Percentiles rank a stretch among this genome's conserved stretches.
These are phyloP conservation scores for Picus viridis DNA, from an alignment of 2,797 vertebrate genomes.

Conservation along the genomic window DNA sequence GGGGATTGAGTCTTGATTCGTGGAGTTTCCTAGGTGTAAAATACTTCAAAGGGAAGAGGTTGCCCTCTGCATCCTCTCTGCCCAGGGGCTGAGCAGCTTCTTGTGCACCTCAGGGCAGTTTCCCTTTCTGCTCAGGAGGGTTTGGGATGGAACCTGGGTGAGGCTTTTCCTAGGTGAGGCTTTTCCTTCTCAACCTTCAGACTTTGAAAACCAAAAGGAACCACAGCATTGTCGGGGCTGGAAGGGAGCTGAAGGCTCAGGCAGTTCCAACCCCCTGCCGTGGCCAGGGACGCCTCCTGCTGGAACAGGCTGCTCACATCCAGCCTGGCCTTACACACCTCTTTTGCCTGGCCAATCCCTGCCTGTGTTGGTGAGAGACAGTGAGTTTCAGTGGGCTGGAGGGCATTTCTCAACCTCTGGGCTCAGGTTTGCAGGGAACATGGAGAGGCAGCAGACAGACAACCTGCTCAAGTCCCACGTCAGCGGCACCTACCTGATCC, in stretches of 20 bases:
- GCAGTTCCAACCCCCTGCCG: too few species aligned
- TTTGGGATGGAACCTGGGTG: background rate
- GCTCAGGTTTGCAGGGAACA: conserved; percentile 94
- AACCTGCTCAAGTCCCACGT: conserved; percentile 92
- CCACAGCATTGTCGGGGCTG: too few species aligned
- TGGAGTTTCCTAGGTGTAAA: background rate
- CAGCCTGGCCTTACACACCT: too few species aligned
- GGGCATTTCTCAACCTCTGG: background rate
- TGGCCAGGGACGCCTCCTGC: too few species aligned
- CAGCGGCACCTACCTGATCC: conserved; percentile 95
- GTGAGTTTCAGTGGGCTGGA: background rate
- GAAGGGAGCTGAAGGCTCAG: too few species aligned
- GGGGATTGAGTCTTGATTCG: background rate
- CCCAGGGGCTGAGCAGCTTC: background rate
- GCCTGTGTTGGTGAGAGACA: accelerated
- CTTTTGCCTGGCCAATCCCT: background rate
- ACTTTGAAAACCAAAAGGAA: background rate
- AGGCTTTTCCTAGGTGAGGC: background rate
- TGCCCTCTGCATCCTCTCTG: background rate
- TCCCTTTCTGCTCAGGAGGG: background rate
- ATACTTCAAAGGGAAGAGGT: background rate
- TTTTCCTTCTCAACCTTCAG: background rate
- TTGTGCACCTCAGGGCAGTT: background rate
- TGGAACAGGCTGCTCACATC: too few species aligned
- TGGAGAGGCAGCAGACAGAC: conserved; percentile 97